Evolutionary conservation across 64 coral and sea anemone genomes (phyloP), one percentile per base, ranked within the genome.

Genomic region (Dendrophyllia cribrosa): DNA sequence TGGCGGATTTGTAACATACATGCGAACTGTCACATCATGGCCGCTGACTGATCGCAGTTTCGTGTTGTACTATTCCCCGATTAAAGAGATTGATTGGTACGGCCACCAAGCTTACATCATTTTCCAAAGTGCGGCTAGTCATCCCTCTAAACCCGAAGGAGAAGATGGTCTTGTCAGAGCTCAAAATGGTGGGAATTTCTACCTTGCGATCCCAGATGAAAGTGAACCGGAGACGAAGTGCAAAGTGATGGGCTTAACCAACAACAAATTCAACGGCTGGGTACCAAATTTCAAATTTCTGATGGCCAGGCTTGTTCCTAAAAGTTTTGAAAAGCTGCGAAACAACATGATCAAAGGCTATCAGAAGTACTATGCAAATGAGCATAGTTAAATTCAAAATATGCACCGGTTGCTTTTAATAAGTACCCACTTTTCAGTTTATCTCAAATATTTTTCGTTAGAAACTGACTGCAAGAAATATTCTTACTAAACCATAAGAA

Each of bases 161-260:
- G 74, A 16, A 8, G 71, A 91, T 45, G 67, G 67, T 3, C 7
- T 24, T 10, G 66, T 91, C 17, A 77, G 89, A 70, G 89, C 78
- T 9, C 45, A 59, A 4, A 84, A 84, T 74, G 89, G 89, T 13
- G 83, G 52, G 11, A 82, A 91, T 56, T 91, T 91, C 63, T 70
- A 72, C 25, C 58, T 75, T 20, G 68, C 71, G 13, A 63, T 61
- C 17, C 20, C 19, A n/a, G 74, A 72, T 26, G 45, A 68, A 6
- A 62, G 75, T 9, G 58, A 91, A 25, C 89, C 79, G 1, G 76
- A 58, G 0, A 16, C 6, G 46, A 26, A 43, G 10, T 91, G 89
- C 24, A 61, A 61, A 13, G 9, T 91, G 66, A 75, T 84, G n/a
- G 89, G 63, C 4, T 85, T 91, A 59, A 55, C 62, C 9, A 91